These are phyloP conservation scores for Pampusana beccarii DNA, from an alignment of 2,113 vertebrate genomes.

Conservation along the genomic window DNA sequence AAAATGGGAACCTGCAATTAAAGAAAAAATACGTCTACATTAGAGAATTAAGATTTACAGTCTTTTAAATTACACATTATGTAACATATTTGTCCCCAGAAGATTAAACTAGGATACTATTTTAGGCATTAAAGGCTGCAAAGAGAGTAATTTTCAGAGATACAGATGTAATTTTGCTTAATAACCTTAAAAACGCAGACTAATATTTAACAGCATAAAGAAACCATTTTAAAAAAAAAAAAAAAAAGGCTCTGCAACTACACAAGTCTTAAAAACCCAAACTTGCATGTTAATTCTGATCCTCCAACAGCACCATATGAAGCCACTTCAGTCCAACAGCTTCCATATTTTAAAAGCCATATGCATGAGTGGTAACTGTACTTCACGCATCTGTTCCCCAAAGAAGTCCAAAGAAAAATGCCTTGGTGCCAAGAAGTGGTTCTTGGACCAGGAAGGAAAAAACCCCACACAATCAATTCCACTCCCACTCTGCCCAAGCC, in stretches of 20 bases:
- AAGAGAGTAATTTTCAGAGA: background rate
- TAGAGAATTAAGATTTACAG: slow-evolving; percentile 3
- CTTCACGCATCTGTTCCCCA: slow-evolving; percentile 55
- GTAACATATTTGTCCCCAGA: background rate
- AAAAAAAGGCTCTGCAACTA: background rate
- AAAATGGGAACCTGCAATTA: slow-evolving; percentile 59
- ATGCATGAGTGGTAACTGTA: slow-evolving; percentile 58
- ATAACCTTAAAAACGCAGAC: background rate
- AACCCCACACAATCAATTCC: slow-evolving; percentile 32
- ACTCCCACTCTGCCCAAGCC: slow-evolving; percentile 16
- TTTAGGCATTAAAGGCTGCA: background rate
- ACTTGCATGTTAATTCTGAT: slow-evolving; percentile 13
- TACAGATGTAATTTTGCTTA: background rate
- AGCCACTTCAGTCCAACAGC: slow-evolving; percentile 63
- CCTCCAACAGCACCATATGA: slow-evolving; percentile 56
- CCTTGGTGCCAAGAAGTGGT: slow-evolving; percentile 34
- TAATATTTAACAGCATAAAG: background rate
- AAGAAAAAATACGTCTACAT: background rate
- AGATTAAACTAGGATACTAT: background rate
- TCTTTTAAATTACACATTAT: background rate
- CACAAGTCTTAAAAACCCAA: slow-evolving; percentile 4
- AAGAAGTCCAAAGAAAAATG: slow-evolving; percentile 58
- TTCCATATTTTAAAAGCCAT: slow-evolving; percentile 67
- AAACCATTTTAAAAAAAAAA: background rate
- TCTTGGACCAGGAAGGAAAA: slow-evolving; percentile 46